Percentiles rank a stretch among this genome's conserved stretches.
Evolutionary conservation across 2,113 vertebrate genomes (phyloP).

Genomic region (Eurypyga helias): DNA sequence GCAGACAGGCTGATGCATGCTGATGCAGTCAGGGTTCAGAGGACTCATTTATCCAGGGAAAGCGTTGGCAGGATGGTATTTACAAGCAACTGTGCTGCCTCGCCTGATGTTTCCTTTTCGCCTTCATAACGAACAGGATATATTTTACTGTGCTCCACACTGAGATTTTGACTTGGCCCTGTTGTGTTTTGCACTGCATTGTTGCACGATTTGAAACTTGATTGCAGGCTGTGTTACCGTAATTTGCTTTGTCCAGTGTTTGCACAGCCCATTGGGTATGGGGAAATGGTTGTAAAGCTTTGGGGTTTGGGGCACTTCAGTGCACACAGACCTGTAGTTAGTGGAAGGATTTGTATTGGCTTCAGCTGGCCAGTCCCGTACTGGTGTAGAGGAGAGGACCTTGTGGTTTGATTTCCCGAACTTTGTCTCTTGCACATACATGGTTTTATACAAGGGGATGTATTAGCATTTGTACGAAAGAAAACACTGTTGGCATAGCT

Average conservation of each 20-base stretch:
- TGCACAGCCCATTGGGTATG: background rate
- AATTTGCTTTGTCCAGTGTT: background rate
- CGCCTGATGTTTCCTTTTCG: background rate
- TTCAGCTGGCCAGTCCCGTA: background rate
- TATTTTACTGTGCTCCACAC: background rate
- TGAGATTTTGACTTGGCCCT: background rate
- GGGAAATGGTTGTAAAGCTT: background rate
- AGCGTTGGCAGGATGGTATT: background rate
- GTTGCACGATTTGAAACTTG: background rate
- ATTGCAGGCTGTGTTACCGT: background rate
- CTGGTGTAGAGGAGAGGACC: background rate
- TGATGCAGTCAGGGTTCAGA: background rate
- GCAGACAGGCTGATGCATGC: background rate
- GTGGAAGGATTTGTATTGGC: background rate
- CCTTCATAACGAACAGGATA: background rate
- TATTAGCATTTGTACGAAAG: background rate
- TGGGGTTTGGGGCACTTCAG: background rate
- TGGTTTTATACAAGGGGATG: background rate
- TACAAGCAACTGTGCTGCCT: background rate
- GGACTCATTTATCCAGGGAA: background rate
- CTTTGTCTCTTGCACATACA: background rate
- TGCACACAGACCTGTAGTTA: background rate
- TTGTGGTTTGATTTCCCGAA: background rate
- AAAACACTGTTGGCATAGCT: background rate
- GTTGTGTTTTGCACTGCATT: background rate